phyloP scores from a whole-genome alignment of 2,888 invertebrate species.

The Phlogophora meticulosa region DNA sequence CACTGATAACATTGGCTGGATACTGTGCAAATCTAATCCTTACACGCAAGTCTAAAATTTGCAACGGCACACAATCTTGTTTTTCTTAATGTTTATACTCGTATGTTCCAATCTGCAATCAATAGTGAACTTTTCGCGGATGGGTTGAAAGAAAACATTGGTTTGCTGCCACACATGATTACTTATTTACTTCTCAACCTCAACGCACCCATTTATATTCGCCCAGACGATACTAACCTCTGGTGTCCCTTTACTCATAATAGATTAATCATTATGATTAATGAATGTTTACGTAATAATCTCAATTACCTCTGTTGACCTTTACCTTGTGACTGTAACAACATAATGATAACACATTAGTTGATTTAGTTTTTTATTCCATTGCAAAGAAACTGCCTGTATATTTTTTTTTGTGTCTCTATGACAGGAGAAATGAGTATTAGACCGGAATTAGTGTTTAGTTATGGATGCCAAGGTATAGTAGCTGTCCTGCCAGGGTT shows the following conservation, averaged over 20 bases:
- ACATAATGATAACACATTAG: neutral
- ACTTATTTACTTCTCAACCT: too few species aligned
- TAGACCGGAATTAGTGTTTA: neutral
- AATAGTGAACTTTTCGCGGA: too few species aligned
- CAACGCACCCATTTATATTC: too few species aligned
- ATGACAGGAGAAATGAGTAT: conserved; percentile 1
- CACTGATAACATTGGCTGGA: too few species aligned
- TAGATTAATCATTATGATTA: conserved; percentile 3
- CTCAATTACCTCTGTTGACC: conserved; percentile 14
- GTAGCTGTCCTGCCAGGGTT: too few species aligned
- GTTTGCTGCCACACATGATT: too few species aligned
- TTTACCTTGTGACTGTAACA: conserved; percentile 18
- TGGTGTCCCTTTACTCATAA: neutral
- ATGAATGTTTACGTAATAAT: conserved; percentile 24
- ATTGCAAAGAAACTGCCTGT: neutral
- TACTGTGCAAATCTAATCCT: too few species aligned
- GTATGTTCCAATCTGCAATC: too few species aligned
- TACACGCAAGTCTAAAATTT: too few species aligned
- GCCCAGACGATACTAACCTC: neutral
- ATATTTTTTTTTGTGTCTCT: neutral
- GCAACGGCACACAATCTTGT: too few species aligned
- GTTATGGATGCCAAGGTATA: neutral
- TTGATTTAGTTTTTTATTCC: neutral
- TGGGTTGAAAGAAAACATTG: too few species aligned
- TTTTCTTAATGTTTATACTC: too few species aligned